phyloP scores from a whole-genome alignment of 37 sponge, comb jelly and placozoan genomes.

The Haliclona indistincta region DNA sequence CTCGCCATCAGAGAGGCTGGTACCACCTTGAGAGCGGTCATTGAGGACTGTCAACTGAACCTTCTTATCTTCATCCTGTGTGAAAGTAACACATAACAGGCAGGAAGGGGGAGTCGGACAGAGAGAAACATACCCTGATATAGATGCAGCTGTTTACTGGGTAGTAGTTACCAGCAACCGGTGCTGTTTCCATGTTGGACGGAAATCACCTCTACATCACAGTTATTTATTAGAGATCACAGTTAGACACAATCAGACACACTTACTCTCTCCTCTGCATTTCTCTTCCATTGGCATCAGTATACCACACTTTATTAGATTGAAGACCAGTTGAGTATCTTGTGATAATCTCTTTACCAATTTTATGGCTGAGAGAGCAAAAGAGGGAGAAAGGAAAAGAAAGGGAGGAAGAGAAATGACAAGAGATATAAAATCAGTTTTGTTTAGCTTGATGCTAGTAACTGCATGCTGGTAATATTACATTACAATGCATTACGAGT shows the following conservation, averaged over 20 bases:
- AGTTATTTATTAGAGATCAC: too few relatives aligned
- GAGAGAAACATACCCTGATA: constrained; percentile 27
- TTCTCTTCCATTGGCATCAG: constrained; percentile 92
- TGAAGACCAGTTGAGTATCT: constrained; percentile 57
- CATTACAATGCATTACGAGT: too few relatives aligned
- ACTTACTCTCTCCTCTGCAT: constrained; percentile 80
- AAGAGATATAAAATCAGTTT: too few relatives aligned
- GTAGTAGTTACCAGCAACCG: constrained; percentile 93
- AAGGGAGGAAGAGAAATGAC: too few relatives aligned
- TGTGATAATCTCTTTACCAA: constrained; percentile 91
- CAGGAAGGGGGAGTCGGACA: too few relatives aligned
- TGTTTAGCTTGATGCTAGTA: too few relatives aligned
- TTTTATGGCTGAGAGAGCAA: constrained; percentile 38
- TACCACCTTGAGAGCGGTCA: constrained; percentile 93
- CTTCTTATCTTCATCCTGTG: constrained; percentile 33
- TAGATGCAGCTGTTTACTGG: constrained; percentile 90
- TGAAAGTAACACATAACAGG: too few relatives aligned
- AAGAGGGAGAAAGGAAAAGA: neutral
- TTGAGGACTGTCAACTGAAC: constrained; percentile 85
- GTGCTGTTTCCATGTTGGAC: constrained; percentile 93
- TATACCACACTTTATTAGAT: constrained; percentile 72
- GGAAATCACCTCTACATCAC: constrained; percentile 60
- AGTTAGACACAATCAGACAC: too few relatives aligned
- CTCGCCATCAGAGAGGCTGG: constrained; percentile 73
- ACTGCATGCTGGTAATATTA: too few relatives aligned